Evolutionary conservation across 2,888 invertebrate genomes (phyloP), one percentile per base, ranked within the genome.

Genomic region (Unio pictorum): DNA sequence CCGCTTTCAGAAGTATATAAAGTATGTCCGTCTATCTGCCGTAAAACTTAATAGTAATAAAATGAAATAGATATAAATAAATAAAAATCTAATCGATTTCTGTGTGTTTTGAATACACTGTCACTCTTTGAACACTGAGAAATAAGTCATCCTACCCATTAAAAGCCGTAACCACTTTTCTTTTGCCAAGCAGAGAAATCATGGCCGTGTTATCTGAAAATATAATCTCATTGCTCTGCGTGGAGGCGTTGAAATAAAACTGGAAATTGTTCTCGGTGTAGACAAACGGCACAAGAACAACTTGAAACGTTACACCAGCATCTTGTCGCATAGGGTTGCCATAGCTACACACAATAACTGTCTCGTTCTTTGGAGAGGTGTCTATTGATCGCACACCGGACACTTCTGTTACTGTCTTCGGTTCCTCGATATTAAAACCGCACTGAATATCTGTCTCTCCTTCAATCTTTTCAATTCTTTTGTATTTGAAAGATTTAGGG

Each of bases 401-500:
- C 8, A 54, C 18, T 63, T 11, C 18, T 17, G n/a, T 18, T 2
- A n/a, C 0, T 17, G 26, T 30, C 54, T 11, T 63, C 18, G 34
- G n/a, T 34, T 62, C 58, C 26, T 55, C 26, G 7, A 17, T 55
- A 4, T 74, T 70, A 18, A 65, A 57, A 56, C 66, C 61, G 54
- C 73, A 78, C 1, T 55, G 64, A 15, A 82, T 67, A 28, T 69
- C 71, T 17, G 71, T 69, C 4, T 69, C 64, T 6, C 79, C 81
- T 1, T 54, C 34, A 2, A 74, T 26, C 23, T 76, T 66, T 55
- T 69, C 62, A 1, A 70, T 66, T 55, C 75, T 71, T 7, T 69
- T 76, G 61, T 76, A 81, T 11, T 70, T 55, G 5, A 81, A 63
- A 15, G 64, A 63, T 18, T 73, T 66, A 2, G 84, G 82, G 62